Evolutionary conservation across 2,113 vertebrate genomes (phyloP).

Genomic region (Alaudala cheleensis): DNA sequence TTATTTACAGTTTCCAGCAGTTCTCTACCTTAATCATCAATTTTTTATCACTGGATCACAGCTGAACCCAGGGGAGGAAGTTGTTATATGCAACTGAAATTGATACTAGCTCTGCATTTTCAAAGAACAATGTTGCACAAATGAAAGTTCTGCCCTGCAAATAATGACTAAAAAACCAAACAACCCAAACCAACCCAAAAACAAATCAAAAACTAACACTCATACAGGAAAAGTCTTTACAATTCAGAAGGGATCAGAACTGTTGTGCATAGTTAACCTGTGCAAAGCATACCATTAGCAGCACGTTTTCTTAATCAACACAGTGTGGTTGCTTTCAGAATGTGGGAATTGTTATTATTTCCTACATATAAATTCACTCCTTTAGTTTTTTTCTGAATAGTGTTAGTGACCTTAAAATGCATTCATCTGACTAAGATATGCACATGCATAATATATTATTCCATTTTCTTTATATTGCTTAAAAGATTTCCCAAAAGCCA

Average conservation of each 20-base stretch:
- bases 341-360: neutral
- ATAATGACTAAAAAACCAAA: neutral
- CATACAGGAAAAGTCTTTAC: neutral
- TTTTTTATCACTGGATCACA: slow-evolving; percentile 8
- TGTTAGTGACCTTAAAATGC: neutral
- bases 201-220: neutral
- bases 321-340: neutral
- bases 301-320: neutral
- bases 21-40: neutral
- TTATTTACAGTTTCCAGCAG: neutral
- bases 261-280: neutral
- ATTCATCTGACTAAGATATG: neutral
- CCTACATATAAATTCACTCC: neutral
- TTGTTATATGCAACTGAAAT: neutral
- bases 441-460: slow-evolving; percentile 2
- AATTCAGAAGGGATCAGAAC: neutral
- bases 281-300: neutral
- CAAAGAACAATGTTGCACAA: neutral
- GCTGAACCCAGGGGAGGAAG: neutral
- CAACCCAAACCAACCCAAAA: neutral
- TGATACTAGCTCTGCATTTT: neutral
- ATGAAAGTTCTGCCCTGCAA: neutral
- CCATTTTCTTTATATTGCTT: slow-evolving; percentile 1
- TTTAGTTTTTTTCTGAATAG: neutral
- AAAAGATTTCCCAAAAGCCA: neutral